phyloP scores from a whole-genome alignment of 2,113 vertebrate genomes.

The Agelaius tricolor region DNA sequence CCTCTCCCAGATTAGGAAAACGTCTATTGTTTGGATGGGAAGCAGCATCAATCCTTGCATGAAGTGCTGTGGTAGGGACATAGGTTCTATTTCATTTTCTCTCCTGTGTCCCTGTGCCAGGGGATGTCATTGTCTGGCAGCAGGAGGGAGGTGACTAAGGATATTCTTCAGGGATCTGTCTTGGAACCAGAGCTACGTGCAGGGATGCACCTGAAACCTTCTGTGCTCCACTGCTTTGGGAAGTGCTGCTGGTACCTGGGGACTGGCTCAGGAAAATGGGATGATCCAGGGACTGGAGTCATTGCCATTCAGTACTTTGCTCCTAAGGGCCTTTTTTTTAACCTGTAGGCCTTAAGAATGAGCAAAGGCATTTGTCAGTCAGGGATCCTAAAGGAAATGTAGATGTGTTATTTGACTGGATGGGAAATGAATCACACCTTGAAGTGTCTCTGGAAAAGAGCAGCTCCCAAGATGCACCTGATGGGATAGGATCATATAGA shows the following conservation, averaged over 20 bases:
- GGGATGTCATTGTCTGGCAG: background rate
- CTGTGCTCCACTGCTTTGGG: background rate
- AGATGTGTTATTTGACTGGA: background rate
- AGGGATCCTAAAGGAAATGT: background rate
- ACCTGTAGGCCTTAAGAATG: background rate
- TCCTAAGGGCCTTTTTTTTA: background rate
- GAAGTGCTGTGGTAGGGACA: background rate
- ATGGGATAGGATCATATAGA: background rate
- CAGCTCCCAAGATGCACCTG: background rate
- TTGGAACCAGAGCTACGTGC: background rate
- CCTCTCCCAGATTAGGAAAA: background rate
- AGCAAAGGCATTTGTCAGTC: background rate
- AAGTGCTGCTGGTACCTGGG: background rate
- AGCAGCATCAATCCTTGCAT: background rate
- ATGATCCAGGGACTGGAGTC: background rate
- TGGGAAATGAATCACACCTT: background rate
- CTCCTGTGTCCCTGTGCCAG: background rate
- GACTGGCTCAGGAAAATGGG: background rate
- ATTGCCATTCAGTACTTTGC: background rate
- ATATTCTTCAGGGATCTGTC: background rate
- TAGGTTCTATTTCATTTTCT: background rate
- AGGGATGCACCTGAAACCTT: background rate
- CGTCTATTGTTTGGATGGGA: background rate
- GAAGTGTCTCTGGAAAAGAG: constrained; percentile 12
- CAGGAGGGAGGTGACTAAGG: constrained; percentile 28